Conservation (phyloP, 2,113 vertebrate genomes). For the Barbus barbus region DNA sequence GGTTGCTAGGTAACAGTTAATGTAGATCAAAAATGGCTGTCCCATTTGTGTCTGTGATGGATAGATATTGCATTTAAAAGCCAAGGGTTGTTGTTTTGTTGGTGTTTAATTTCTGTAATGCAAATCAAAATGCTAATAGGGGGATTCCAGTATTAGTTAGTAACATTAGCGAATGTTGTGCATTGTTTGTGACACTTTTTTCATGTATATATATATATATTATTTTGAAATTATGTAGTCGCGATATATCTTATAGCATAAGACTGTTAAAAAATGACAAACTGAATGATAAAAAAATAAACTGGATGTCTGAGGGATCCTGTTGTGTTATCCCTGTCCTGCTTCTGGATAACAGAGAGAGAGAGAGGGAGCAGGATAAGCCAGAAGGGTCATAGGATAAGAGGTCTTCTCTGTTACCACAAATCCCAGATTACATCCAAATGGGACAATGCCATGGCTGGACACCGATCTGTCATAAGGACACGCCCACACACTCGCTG, state of each 20-base stretch:
- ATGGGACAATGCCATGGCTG: constrained; percentile 51
- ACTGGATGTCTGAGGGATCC: neutral
- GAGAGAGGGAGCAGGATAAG: constrained; percentile 21
- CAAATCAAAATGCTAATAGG: constrained; percentile 18
- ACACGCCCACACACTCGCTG: constrained; percentile 26
- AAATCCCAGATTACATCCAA: constrained; percentile 78
- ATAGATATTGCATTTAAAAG: constrained; percentile 25
- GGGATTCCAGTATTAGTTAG: neutral
- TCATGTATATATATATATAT: neutral
- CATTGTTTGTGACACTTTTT: constrained; percentile 10
- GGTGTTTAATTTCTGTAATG: constrained; percentile 11
- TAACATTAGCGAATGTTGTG: neutral
- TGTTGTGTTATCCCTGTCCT: constrained; percentile 2
- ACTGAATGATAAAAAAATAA: constrained; percentile 3
- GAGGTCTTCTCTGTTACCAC: constrained; percentile 80
- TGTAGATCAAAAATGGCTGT: constrained; percentile 33
- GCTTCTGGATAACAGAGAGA: constrained; percentile 28
- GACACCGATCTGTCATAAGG: constrained; percentile 32
- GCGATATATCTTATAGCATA: neutral
- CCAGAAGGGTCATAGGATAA: constrained; percentile 64
- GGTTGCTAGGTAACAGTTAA: constrained; percentile 44
- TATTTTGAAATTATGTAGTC: neutral
- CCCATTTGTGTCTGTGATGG: constrained; percentile 43
- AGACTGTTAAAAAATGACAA: neutral
- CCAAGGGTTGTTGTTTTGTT: constrained; percentile 5